phyloP scores from a whole-genome alignment of 2,797 vertebrate genomes.

The Leuciscus waleckii region DNA sequence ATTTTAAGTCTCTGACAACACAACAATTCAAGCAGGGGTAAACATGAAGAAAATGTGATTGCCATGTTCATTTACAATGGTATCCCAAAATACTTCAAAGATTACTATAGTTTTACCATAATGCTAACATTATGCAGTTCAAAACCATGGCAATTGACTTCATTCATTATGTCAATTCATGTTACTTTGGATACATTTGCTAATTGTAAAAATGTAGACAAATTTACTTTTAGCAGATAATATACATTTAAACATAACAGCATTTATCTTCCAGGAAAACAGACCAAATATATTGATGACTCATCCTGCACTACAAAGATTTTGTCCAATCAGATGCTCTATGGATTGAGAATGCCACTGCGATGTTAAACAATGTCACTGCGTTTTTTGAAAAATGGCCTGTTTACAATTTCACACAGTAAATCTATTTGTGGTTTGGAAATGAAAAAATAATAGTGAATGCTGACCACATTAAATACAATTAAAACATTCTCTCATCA shows the following conservation, averaged over 20 bases:
- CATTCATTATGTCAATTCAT: neutral
- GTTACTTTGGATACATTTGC: neutral
- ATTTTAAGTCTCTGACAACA: neutral
- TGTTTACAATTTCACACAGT: conserved; percentile 15
- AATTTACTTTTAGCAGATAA: too few species aligned
- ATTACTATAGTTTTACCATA: neutral
- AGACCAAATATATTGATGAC: neutral
- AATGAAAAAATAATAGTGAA: conserved; percentile 3
- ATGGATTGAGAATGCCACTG: too few species aligned
- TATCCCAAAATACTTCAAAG: neutral
- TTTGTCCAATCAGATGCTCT: conserved; percentile 4
- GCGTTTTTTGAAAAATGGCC: neutral
- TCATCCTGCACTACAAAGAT: neutral
- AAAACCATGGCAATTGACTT: neutral
- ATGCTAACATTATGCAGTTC: neutral
- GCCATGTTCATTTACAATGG: neutral
- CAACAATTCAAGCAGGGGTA: neutral
- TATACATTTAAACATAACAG: neutral
- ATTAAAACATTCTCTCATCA: conserved; percentile 35
- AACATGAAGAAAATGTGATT: neutral
- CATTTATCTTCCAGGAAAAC: neutral
- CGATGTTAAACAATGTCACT: conserved; percentile 2
- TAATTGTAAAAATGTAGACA: too few species aligned
- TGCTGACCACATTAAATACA: conserved; percentile 20
- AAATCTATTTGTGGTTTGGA: conserved; percentile 20